Conservation (phyloP, 2,113 vertebrate genomes). For the Argyrosomus japonicus region DNA sequence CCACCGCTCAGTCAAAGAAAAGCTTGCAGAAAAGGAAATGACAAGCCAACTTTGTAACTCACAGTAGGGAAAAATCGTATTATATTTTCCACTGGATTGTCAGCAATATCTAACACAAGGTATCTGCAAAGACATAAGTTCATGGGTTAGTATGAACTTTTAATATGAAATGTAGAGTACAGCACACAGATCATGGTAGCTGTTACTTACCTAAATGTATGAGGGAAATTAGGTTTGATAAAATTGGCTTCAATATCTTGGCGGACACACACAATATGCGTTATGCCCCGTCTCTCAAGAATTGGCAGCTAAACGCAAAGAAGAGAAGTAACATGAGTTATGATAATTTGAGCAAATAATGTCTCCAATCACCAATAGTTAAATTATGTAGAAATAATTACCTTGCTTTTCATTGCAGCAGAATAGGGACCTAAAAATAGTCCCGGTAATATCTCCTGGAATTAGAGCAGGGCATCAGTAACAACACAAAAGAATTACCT, state of each 20-base stretch:
- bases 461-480: constrained; percentile 22
- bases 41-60: constrained; percentile 71
- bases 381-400: constrained; percentile 71
- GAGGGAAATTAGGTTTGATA: constrained; percentile 99
- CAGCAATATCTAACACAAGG: constrained; percentile 99
- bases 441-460: constrained; percentile 97
- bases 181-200: background rate
- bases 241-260: constrained; percentile 99
- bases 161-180: too few species aligned
- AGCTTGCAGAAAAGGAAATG: background rate
- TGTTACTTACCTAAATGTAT: constrained; percentile 93
- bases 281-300: constrained; percentile 96
- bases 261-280: constrained; percentile 96
- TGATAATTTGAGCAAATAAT: too few species aligned
- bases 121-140: constrained; percentile 85
- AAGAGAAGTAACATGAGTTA: background rate
- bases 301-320: constrained; percentile 87
- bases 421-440: constrained; percentile 98
- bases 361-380: background rate
- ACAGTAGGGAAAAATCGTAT: constrained; percentile 97
- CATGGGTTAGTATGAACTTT: background rate
- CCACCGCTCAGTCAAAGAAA: background rate
- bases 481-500: background rate
- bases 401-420: constrained; percentile 99
- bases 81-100: constrained; percentile 99